Base-by-base conservation (phyloP, 1,140 invertebrate genomes). In the Metaphire vulgaris region DNA sequence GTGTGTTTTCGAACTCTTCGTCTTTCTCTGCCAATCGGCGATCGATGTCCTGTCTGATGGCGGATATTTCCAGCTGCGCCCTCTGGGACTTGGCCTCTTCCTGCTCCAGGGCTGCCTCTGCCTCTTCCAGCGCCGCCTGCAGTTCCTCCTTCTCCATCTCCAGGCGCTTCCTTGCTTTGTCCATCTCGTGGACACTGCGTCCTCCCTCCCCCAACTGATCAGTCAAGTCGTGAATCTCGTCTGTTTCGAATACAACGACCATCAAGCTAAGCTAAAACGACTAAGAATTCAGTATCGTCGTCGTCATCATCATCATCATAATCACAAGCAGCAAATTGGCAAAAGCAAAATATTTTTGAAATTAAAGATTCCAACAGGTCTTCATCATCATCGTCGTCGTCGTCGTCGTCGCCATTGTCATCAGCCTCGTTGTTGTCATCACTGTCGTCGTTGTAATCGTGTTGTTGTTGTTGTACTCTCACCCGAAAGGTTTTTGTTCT, bases 111-210 rank as follows among this genome's bases (percentile, higher is more conserved):
- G 97, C 97, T 78, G 95, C 91, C 88, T 99, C 97, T 81, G 97
- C 97, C 88, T 99, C 97, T 86, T 99, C 97, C 72, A 99, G 90
- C 82, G 97, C 97, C 78, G 96, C 94, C 88, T 99, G 96, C 1
- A 99, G 91, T 86, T 99, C 97, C 84, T 99, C 97, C 88, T 99
- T 99, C 88, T 99, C 97, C 85, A 95, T 92, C 89, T 99, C 97
- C 81, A 99, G 89, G 80, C 97, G 92, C 87, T 98, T 98, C 83
- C 96, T 92, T 77, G 93, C 91, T 89, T 99, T 99, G 86, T 99
- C 97, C 82, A 98, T 93, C 88, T 99, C 97, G 86, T 99, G 97
- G 80, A 98, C 96, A 76, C 81, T 84, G 74, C 85, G 81, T 72
- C 97, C 97, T 90, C 96, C 97, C 88, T 99, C 97, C 82, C 95